phyloP scores from a whole-genome alignment of 2,113 vertebrate genomes.

The Forbesichthys papilliferus region DNA sequence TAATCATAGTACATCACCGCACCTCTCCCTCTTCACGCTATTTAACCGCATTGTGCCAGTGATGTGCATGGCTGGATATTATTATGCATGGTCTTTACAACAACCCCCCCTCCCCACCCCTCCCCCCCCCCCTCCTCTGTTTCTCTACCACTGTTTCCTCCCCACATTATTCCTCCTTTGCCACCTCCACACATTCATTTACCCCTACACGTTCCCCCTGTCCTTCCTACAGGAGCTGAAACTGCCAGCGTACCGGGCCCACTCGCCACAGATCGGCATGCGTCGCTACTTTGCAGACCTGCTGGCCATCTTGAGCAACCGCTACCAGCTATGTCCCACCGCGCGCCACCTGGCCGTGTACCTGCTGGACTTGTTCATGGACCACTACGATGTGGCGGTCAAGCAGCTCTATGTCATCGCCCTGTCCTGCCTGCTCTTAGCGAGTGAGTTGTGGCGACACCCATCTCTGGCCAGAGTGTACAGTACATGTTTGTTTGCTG shows the following conservation, averaged over 20 bases:
- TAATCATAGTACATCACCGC: slow-evolving; percentile 14
- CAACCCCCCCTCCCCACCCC: not conserved
- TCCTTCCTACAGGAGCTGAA: slow-evolving; percentile 81
- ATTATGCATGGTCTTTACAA: slow-evolving; percentile 51
- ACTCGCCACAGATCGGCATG: slow-evolving; percentile 88
- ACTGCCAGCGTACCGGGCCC: slow-evolving; percentile 83
- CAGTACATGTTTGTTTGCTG: not conserved
- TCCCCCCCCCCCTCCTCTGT: slow-evolving; percentile 6
- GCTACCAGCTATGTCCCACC: slow-evolving; percentile 82
- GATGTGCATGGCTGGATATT: slow-evolving; percentile 39
- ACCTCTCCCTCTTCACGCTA: slow-evolving; percentile 20
- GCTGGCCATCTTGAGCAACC: slow-evolving; percentile 84
- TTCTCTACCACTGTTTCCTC: slow-evolving; percentile 31
- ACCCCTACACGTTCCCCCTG: not conserved
- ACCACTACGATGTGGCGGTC: slow-evolving; percentile 82
- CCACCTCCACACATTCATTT: slow-evolving; percentile 4
- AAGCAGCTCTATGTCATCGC: slow-evolving; percentile 85
- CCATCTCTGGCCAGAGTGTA: not conserved
- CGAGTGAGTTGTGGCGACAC: slow-evolving; percentile 78
- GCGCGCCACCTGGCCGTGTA: slow-evolving; percentile 88
- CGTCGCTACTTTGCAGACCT: slow-evolving; percentile 86
- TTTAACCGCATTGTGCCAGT: slow-evolving; percentile 33
- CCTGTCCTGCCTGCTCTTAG: slow-evolving; percentile 87
- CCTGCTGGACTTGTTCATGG: slow-evolving; percentile 91
- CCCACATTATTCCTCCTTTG: slow-evolving; percentile 20